A percentile compares a stretch with the other conserved stretches of the same genome.
Evolutionary conservation across 2,888 invertebrate genomes (phyloP).

Genomic region (Apodemia hepburni): DNA sequence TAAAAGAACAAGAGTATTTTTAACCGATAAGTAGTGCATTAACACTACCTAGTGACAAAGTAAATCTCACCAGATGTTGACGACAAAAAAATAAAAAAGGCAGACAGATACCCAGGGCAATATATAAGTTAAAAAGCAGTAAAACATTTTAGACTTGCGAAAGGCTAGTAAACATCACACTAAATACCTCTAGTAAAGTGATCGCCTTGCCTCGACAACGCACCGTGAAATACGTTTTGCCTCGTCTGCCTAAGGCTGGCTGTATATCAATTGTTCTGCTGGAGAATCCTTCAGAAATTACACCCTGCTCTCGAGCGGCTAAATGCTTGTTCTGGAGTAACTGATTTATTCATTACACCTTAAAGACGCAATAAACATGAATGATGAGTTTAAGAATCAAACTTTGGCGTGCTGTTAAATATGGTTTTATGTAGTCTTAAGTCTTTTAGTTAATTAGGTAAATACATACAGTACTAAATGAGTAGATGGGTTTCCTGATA

Average conservation of each 20-base stretch:
- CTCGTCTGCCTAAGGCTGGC: slow-evolving; percentile 40
- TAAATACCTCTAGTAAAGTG: slow-evolving; percentile 24
- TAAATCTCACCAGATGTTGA: too few species aligned
- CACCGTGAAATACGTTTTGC: slow-evolving; percentile 34
- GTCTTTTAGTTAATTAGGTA: too few species aligned
- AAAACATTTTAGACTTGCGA: slow-evolving; percentile 1
- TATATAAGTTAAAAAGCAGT: slow-evolving; percentile 1
- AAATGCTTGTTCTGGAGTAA: slow-evolving; percentile 41
- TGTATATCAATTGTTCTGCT: slow-evolving; percentile 52
- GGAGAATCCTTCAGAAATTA: slow-evolving; percentile 59
- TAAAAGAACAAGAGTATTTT: too few species aligned
- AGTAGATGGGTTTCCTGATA: too few species aligned
- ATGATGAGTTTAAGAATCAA: slow-evolving; percentile 22
- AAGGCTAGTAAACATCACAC: slow-evolving; percentile 12
- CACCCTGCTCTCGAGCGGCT: slow-evolving; percentile 41
- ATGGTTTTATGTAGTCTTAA: too few species aligned
- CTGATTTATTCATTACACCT: slow-evolving; percentile 74
- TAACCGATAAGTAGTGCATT: too few species aligned
- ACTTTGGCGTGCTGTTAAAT: background rate
- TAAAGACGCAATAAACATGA: slow-evolving; percentile 55
- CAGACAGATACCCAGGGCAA: background rate
- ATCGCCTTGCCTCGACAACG: slow-evolving; percentile 32
- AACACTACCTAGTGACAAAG: too few species aligned
- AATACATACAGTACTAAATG: too few species aligned
- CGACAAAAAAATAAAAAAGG: too few species aligned